phyloP scores from a whole-genome alignment of 53 echinoderm and acorn worm species.

The Holothuria leucospilota region DNA sequence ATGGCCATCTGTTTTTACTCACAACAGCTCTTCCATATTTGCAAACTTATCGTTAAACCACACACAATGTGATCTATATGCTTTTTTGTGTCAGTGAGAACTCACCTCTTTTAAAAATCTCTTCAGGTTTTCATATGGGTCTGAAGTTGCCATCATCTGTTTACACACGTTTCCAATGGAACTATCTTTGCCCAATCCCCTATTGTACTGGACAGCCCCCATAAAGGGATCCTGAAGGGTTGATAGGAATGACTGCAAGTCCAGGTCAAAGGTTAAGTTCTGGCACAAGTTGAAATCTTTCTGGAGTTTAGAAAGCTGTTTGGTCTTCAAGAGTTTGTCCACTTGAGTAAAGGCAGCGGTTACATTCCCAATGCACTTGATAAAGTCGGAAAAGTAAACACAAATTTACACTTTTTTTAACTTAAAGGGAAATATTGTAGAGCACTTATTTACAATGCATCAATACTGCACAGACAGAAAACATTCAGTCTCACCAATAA shows the following conservation, averaged over 20 bases:
- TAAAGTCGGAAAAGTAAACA: not conserved
- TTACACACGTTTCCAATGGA: conserved; percentile 45
- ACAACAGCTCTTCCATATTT: too few relatives aligned
- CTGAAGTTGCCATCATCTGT: conserved; percentile 48
- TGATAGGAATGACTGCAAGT: conserved; percentile 45
- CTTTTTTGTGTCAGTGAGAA: not conserved
- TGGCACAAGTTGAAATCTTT: conserved; percentile 69
- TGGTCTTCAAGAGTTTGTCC: conserved; percentile 5
- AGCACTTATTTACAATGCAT: too few relatives aligned
- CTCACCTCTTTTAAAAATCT: not conserved
- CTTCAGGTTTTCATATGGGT: conserved; percentile 39
- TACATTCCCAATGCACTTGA: conserved; percentile 65
- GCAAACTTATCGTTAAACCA: too few relatives aligned
- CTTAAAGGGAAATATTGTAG: not conserved
- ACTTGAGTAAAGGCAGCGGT: conserved; percentile 62
- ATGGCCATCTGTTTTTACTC: too few relatives aligned
- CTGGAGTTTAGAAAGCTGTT: conserved; percentile 44
- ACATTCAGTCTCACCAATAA: too few relatives aligned
- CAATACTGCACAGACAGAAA: too few relatives aligned
- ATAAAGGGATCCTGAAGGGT: conserved; percentile 45
- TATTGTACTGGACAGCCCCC: conserved; percentile 73
- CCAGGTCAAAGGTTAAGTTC: conserved; percentile 20
- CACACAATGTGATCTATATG: not conserved
- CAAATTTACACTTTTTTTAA: not conserved
- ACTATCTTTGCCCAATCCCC: conserved; percentile 21